A percentile compares a stretch with the other conserved stretches of the same genome.
Conservation (phyloP, 2,113 vertebrate genomes). For the Chroicocephalus ridibundus region DNA sequence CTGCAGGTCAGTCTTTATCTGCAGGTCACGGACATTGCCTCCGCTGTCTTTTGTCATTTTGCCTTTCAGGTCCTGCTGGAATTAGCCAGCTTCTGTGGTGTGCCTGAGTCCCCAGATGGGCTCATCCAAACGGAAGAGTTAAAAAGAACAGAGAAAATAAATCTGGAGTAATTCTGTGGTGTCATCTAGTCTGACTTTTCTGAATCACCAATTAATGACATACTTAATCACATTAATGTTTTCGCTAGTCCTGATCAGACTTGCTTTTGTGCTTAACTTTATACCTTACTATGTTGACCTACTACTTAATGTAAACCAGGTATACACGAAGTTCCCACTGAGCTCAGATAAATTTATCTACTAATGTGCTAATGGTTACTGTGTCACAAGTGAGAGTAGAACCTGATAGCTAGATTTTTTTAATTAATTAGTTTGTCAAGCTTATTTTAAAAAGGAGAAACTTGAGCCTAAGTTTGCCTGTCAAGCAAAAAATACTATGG, state of each 20-base stretch:
- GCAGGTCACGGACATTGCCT: not conserved
- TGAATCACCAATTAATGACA: constrained; percentile 22
- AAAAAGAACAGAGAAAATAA: not conserved
- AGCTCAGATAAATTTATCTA: constrained; percentile 21
- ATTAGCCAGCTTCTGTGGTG: not conserved
- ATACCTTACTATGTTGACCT: not conserved
- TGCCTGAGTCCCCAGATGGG: not conserved
- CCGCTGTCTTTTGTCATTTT: not conserved
- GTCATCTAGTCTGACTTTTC: not conserved
- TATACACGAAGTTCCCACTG: not conserved
- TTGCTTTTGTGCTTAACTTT: not conserved
- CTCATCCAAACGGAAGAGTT: not conserved
- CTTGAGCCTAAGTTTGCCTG: constrained; percentile 17
- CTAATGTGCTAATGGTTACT: not conserved
- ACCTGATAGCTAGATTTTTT: constrained; percentile 35
- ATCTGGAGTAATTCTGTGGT: not conserved
- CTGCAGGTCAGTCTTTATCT: not conserved
- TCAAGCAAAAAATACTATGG: constrained; percentile 47
- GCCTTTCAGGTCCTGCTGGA: not conserved
- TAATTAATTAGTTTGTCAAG: constrained; percentile 48
- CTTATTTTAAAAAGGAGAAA: constrained; percentile 54
- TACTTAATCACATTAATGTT: constrained; percentile 12
- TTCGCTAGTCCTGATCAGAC: constrained; percentile 23
- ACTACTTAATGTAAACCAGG: constrained; percentile 16
- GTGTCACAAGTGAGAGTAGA: not conserved